Evolutionary conservation across 2,797 vertebrate species (phyloP).

Genomic region (Margarornis squamiger): DNA sequence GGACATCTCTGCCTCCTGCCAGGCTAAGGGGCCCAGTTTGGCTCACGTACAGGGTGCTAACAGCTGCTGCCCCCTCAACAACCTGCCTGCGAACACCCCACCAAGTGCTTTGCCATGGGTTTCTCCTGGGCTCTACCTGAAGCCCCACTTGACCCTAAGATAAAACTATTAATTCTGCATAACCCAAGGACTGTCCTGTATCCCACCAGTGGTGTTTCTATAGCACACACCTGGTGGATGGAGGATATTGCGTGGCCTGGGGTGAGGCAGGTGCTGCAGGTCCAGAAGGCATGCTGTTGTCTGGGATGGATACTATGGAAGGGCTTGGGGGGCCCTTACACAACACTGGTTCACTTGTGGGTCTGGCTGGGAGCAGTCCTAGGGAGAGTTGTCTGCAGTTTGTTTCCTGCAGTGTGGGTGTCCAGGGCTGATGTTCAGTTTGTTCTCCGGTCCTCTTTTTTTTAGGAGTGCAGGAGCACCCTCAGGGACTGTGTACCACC

Average conservation of each 20-base stretch:
- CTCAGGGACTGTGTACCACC: background rate
- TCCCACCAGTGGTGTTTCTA: background rate
- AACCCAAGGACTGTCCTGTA: background rate
- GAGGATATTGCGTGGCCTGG: background rate
- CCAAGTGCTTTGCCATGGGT: accelerated
- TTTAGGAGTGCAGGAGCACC: background rate
- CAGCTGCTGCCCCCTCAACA: background rate
- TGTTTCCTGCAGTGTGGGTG: background rate
- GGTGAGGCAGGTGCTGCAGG: background rate
- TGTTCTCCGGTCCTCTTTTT: background rate
- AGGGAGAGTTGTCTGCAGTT: background rate
- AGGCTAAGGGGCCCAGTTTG: background rate
- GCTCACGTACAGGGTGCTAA: background rate
- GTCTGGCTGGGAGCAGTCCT: background rate
- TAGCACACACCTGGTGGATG: background rate
- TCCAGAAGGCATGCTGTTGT: background rate
- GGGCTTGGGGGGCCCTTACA: background rate
- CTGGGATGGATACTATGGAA: background rate
- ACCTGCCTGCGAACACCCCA: background rate
- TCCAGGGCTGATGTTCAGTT: background rate
- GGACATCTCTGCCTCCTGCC: background rate
- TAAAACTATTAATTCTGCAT: background rate
- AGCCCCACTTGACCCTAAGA: background rate
- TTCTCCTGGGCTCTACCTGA: background rate
- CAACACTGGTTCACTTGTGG: background rate